Evolutionary conservation across 2,113 vertebrate species (phyloP), one percentile per base, ranked within the genome.

Genomic region (Nibea coibor): DNA sequence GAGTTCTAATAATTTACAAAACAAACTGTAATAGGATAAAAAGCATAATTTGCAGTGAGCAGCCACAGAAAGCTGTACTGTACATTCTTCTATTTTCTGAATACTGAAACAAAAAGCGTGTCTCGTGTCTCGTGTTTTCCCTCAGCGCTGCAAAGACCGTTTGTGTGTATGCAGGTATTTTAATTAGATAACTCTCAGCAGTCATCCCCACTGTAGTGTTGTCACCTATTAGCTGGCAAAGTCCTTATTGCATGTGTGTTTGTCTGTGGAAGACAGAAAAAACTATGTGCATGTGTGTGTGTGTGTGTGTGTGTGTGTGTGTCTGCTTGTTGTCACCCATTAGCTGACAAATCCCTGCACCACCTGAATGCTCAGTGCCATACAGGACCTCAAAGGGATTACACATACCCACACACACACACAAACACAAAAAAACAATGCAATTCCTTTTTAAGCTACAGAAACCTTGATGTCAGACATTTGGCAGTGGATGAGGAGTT

Each of bases 381-480:
- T 45, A 78, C 68, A 20, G 56, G 86, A 83, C 81, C 81, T 90
- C 83, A 86, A 85, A 83, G 68, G 71, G 47, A 82, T 81, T 64
- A 47, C 69, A 80, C 67, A 51, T 14, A 56, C 61, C 42, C 65
- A 68, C 14, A 42, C 35, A 53, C n/a, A 66, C 42, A 28, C 59
- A 64, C 51, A 65, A 17, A 50, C 57, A 73, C 65, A 68, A 45
- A 75, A 82, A 79, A 79, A 78, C 88, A 69, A 68, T 66, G 80
- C 80, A 78, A 87, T 90, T 87, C 80, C 79, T 85, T 92, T 91
- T 92, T 57, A 88, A 87, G 87, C 84, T 83, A 47, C 82, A 72
- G 54, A 77, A 74, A 68, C 83, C 89, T 91, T 90, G 80, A 88
- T 89, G 86, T 89, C 83, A 80, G 65, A 80, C 83, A 72, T 80